Conservation (phyloP, 2,797 vertebrate species). For the Clarias pachynema region DNA sequence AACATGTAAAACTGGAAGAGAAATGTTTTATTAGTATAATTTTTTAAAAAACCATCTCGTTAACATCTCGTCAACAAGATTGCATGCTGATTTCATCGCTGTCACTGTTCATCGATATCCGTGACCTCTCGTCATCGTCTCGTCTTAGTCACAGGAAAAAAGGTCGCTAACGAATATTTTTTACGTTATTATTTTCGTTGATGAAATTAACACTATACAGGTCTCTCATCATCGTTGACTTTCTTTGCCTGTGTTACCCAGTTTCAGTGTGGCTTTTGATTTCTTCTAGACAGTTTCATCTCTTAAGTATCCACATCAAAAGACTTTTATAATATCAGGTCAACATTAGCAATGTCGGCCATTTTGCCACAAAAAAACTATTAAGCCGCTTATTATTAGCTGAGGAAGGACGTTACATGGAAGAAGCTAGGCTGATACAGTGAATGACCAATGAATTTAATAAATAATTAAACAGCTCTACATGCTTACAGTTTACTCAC, state of each 20-base stretch:
- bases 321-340: not conserved
- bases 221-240: not conserved
- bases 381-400: not conserved
- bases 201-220: no score
- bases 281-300: not conserved
- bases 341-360: not conserved
- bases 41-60: no score
- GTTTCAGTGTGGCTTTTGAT: not conserved
- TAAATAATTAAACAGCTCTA: not conserved
- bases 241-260: not conserved
- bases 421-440: not conserved
- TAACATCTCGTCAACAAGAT: no score
- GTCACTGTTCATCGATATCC: no score
- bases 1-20: no score
- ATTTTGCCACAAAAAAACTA: not conserved
- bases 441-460: not conserved
- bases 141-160: no score
- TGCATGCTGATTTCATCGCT: no score
- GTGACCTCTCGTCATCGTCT: no score
- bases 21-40: no score
- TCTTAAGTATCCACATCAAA: not conserved
- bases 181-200: no score
- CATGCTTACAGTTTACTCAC: not conserved
- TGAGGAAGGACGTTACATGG: not conserved
- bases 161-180: no score